Percentiles rank a stretch among this genome's conserved stretches.
Evolutionary conservation across 2,888 invertebrate genomes (phyloP).

Genomic region (Acleris cristana): DNA sequence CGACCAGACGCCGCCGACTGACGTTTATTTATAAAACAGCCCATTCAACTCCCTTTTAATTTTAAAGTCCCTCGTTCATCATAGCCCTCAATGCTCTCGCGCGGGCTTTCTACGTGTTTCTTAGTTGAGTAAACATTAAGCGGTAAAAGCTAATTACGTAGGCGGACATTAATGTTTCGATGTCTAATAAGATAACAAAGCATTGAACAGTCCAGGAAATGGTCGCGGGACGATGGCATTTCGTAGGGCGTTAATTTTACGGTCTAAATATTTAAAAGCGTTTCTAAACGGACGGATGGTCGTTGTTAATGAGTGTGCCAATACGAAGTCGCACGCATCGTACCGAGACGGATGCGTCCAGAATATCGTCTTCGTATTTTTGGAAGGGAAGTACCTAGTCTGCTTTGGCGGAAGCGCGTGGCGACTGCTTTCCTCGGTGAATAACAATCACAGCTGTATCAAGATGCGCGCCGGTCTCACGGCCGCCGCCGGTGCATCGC

Average conservation of each 20-base stretch:
- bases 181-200: constrained; percentile 19
- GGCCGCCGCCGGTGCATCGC: constrained; percentile 59
- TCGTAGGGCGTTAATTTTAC: constrained; percentile 49
- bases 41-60: constrained; percentile 63
- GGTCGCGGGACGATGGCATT: constrained; percentile 40
- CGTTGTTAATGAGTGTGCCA: constrained; percentile 57
- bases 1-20: constrained; percentile 52
- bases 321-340: constrained; percentile 57
- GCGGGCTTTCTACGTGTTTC: constrained; percentile 9
- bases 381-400: constrained; percentile 67
- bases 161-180: constrained; percentile 7
- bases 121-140: constrained; percentile 11
- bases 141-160: constrained; percentile 16
- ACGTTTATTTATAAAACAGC: constrained; percentile 69
- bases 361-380: constrained; percentile 70
- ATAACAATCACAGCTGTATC: constrained; percentile 58
- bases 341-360: constrained; percentile 64
- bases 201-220: constrained; percentile 10
- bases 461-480: constrained; percentile 59
- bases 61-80: constrained; percentile 41
- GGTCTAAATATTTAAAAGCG: constrained; percentile 44
- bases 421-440: constrained; percentile 69
- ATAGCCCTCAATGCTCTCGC: constrained; percentile 18
- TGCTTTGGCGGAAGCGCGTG: constrained; percentile 64
- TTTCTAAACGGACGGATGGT: constrained; percentile 45